phyloP scores from a whole-genome alignment of 1,140 invertebrate genomes.

The Pogonognathellus flavescens region DNA sequence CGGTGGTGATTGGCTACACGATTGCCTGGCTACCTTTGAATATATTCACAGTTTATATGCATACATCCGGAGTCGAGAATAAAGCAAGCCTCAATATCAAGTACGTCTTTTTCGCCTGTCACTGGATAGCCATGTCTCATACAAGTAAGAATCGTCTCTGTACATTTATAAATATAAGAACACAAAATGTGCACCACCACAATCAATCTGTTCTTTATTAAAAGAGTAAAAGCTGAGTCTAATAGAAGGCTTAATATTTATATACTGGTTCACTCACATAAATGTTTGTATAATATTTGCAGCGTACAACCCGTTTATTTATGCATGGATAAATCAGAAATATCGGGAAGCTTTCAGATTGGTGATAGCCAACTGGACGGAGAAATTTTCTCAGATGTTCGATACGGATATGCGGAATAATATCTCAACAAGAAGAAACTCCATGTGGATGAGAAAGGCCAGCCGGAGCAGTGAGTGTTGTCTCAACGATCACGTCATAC shows the following conservation, averaged over 20 bases:
- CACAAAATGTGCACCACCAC: too few species aligned
- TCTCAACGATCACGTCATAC: neutral
- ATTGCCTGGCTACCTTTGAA: slow-evolving; percentile 90
- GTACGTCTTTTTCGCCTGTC: slow-evolving; percentile 19
- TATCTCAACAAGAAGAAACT: neutral
- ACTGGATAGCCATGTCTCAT: slow-evolving; percentile 44
- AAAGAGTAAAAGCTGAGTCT: too few species aligned
- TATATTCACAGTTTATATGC: slow-evolving; percentile 71
- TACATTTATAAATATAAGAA: too few species aligned
- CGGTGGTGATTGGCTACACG: slow-evolving; percentile 87
- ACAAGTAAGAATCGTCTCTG: neutral
- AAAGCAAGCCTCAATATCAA: neutral
- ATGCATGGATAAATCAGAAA: slow-evolving; percentile 19
- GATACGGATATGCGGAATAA: neutral
- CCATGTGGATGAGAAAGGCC: neutral
- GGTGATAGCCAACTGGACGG: neutral
- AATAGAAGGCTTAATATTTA: too few species aligned
- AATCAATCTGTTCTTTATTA: too few species aligned
- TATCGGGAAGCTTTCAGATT: slow-evolving; percentile 2
- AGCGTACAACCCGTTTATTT: slow-evolving; percentile 37
- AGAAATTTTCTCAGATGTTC: neutral
- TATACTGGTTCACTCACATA: too few species aligned
- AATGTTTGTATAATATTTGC: too few species aligned
- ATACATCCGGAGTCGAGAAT: neutral
- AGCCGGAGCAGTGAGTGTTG: neutral